Evolutionary conservation across 2,888 invertebrate species (phyloP).

Genomic region (Criorhina ranunculi): DNA sequence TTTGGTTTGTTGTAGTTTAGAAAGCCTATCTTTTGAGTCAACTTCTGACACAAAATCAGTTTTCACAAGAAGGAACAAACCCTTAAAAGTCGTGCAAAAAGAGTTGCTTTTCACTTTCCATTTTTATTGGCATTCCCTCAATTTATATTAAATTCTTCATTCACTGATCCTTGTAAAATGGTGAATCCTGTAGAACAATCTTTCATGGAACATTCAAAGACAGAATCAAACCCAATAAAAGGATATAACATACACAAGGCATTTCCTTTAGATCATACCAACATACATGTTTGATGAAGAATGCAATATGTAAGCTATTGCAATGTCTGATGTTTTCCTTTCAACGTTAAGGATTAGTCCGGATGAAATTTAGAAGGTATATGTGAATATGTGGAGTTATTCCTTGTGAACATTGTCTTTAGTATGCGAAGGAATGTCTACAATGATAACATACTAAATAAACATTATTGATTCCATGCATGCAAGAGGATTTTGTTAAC

Average conservation of each 20-base stretch:
- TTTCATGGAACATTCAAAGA: constrained; percentile 16
- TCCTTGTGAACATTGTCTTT: background rate
- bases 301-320: constrained; percentile 46
- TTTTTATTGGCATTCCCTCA: background rate
- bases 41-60: too few species aligned
- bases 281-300: constrained; percentile 15
- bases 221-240: constrained; percentile 10
- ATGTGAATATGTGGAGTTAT: background rate
- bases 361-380: constrained; percentile 13
- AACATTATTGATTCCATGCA: constrained; percentile 47
- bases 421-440: constrained; percentile 34
- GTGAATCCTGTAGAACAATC: constrained; percentile 38
- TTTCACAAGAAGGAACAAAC: too few species aligned
- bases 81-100: too few species aligned
- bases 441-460: constrained; percentile 35
- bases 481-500: constrained; percentile 42
- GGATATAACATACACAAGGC: background rate
- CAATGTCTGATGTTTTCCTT: background rate
- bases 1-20: too few species aligned
- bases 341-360: constrained; percentile 2
- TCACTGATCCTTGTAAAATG: constrained; percentile 5
- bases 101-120: too few species aligned
- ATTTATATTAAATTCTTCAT: constrained; percentile 43
- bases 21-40: too few species aligned
- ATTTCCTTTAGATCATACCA: constrained; percentile 1